Percentiles rank a stretch among this genome's conserved stretches.
Conservation (phyloP, 2,888 invertebrate species). For the Onthophagus sagittarius region DNA sequence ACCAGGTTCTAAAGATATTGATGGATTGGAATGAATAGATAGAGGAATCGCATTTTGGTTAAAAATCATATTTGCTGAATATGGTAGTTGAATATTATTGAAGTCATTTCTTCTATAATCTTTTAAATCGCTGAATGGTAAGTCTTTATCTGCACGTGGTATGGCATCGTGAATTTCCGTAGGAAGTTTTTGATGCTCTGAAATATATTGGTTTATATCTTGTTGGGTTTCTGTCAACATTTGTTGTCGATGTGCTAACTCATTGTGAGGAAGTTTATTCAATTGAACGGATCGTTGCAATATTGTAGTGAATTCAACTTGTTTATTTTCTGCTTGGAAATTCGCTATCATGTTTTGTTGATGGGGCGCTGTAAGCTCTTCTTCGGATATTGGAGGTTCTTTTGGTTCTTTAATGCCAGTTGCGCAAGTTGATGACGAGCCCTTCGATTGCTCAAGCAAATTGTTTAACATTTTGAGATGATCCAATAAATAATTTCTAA, state of each 20-base stretch:
- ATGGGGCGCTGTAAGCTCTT: constrained; percentile 15
- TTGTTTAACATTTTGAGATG: constrained; percentile 37
- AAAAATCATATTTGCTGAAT: not conserved
- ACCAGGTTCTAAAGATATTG: too few relatives aligned
- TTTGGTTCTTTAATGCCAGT: not conserved
- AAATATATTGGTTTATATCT: constrained; percentile 2
- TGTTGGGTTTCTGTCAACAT: constrained; percentile 11
- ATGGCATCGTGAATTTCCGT: not conserved
- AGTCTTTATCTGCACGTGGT: not conserved
- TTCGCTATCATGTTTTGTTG: not conserved
- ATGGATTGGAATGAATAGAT: too few relatives aligned
- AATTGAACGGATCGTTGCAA: not conserved
- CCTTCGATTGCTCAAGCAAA: constrained; percentile 19
- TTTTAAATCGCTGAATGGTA: not conserved
- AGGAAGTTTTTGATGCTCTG: not conserved
- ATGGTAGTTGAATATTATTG: not conserved
- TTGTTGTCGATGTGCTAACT: constrained; percentile 14
- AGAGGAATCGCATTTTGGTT: not conserved
- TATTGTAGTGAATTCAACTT: not conserved
- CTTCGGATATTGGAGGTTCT: constrained; percentile 15
- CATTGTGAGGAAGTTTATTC: not conserved
- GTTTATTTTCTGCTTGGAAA: not conserved
- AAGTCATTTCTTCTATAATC: not conserved
- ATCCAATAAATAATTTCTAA: constrained; percentile 42
- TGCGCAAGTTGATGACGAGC: constrained; percentile 10